Evolutionary conservation across 1,140 invertebrate genomes (phyloP), one percentile per base, ranked within the genome.

Genomic region (Zophobas atratus): DNA sequence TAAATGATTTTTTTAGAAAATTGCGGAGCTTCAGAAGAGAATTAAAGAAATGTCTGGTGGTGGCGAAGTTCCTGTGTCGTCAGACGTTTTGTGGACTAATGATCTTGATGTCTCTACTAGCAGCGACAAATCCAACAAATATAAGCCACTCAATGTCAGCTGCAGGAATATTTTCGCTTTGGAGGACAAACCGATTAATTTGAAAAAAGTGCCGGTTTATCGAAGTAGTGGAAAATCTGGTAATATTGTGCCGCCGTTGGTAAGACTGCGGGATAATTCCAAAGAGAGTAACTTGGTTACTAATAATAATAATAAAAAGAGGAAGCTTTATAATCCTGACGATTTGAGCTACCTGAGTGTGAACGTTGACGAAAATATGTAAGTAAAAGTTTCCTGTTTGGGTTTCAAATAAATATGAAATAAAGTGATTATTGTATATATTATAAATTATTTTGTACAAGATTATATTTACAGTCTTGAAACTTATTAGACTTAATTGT

Each of bases 311-410:
- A 20, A 20, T 20, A 77, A 72, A 20, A 77, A 57, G 36, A 38
- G 70, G 4, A 77, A 77, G 71, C 48, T 77, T 53, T 77, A 46
- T 48, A 56, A 77, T 73, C 76, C 70, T 6, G 34, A 72, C 34
- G 63, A 77, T 72, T 73, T 60, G 32, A 36, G 46, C 3, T 72
- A 77, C 63, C 49, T 77, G 46, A 36, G 51, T 43, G 4, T 57
- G 3, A 41, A 57, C n/a, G 55, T 55, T 33, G 6, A 6, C 4
- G 20, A 67, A 46, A 55, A 34, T 20, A 4, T 4, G 6, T 67
- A 35, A 34, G 2, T 38, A 67, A 36, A 36, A 36, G 32, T 56
- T 34, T 6, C 6, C 6, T 67, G 35, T 67, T 41, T 38, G n/a
- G 3, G 53, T 56, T 56, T 3, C n/a, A 56, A 56, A 0, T 20